Percentiles rank a stretch among this genome's conserved stretches.
Conservation (phyloP, 2,888 invertebrate genomes). For the Eupithecia insigniata region DNA sequence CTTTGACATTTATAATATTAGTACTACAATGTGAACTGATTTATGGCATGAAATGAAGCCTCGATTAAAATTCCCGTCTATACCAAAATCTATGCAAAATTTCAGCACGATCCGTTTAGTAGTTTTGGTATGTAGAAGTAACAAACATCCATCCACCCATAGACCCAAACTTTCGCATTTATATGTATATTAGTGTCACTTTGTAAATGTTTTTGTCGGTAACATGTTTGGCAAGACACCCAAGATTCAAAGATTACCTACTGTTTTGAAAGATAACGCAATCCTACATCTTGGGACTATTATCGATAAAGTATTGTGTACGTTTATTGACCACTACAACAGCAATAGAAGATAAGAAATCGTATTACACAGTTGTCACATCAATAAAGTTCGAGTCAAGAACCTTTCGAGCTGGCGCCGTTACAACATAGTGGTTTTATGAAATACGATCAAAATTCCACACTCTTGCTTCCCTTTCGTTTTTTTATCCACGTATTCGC, state of each 20-base stretch:
- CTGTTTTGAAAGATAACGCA: constrained; percentile 18
- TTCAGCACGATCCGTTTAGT: no score
- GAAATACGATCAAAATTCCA: constrained; percentile 70
- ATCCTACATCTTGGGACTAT: constrained; percentile 18
- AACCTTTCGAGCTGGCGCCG: constrained; percentile 57
- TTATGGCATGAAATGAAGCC: no score
- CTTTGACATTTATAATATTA: no score
- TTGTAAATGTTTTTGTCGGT: background rate
- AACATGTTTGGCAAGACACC: background rate
- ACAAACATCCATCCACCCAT: no score
- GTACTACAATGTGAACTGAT: no score
- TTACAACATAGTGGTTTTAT: constrained; percentile 67
- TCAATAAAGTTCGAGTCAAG: constrained; percentile 56
- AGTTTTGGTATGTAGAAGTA: no score
- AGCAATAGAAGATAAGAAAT: constrained; percentile 48
- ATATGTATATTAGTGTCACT: no score
- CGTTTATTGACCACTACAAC: constrained; percentile 42
- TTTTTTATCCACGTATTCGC: constrained; percentile 63
- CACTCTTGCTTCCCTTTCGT: constrained; percentile 76
- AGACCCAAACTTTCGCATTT: no score
- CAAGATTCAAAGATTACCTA: constrained; percentile 7
- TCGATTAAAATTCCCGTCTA: no score
- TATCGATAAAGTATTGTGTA: constrained; percentile 24
- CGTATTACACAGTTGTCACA: constrained; percentile 45
- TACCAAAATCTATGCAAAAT: no score